A percentile compares a stretch with the other conserved stretches of the same genome.
Evolutionary conservation across 2,113 vertebrate species (phyloP).

Genomic region (Gadus chalcogrammus): DNA sequence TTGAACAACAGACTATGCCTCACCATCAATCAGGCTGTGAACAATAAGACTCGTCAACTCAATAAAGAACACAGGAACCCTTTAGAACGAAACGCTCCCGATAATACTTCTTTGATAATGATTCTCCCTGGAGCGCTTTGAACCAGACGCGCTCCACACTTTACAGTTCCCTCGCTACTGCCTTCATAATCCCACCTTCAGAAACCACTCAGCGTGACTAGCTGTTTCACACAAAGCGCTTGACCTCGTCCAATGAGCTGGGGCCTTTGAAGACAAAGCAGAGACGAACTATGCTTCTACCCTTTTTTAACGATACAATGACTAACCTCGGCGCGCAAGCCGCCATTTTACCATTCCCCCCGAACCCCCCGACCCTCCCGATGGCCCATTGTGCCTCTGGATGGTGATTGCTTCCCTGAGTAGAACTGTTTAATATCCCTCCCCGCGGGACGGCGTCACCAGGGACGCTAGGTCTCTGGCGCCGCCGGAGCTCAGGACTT

Average conservation of each 20-base stretch:
- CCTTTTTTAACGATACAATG: not conserved
- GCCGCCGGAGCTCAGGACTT: conserved; percentile 51
- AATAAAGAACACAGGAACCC: conserved; percentile 11
- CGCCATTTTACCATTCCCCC: not conserved
- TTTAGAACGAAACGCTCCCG: conserved; percentile 5
- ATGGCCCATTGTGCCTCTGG: conserved; percentile 9
- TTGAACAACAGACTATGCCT: not conserved
- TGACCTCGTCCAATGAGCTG: conserved; percentile 20
- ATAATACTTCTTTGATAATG: conserved; percentile 19
- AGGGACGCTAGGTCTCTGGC: conserved; percentile 49
- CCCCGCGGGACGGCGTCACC: conserved; percentile 45
- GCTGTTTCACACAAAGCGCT: conserved; percentile 25
- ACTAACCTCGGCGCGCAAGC: too few species aligned
- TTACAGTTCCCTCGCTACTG: conserved; percentile 14
- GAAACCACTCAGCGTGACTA: conserved; percentile 28
- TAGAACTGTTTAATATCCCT: conserved; percentile 59
- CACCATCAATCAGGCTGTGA: conserved; percentile 9
- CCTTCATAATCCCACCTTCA: conserved; percentile 34
- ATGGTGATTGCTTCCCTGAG: conserved; percentile 51
- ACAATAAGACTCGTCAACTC: conserved; percentile 9
- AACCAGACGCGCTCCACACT: conserved; percentile 27
- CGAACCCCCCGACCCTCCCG: too few species aligned
- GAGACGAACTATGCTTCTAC: conserved; percentile 22
- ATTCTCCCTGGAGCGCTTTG: conserved; percentile 26
- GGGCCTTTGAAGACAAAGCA: conserved; percentile 35